Percentiles rank a stretch among this genome's conserved stretches.
These are phyloP conservation scores for Microtus richardsoni DNA, from an alignment of 2,113 vertebrate genomes.

Conservation along the genomic window DNA sequence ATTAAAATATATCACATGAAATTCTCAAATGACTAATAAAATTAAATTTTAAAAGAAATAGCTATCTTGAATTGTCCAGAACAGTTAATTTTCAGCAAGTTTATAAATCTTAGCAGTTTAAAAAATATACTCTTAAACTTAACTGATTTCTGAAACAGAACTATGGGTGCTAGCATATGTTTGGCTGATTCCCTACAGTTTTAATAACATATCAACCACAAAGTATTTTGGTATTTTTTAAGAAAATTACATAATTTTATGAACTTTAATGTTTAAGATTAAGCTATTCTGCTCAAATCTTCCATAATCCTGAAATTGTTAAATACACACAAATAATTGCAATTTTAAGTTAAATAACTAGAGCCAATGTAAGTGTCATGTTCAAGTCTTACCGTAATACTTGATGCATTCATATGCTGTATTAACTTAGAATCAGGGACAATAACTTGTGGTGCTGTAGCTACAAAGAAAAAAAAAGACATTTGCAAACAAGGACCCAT, in stretches of 20 bases:
- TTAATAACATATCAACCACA: no score
- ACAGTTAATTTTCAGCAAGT: not conserved
- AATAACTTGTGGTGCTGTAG: conserved; percentile 96
- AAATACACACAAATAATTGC: conserved; percentile 25
- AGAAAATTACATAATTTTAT: conserved; percentile 11
- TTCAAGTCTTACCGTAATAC: conserved; percentile 91
- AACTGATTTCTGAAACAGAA: not conserved
- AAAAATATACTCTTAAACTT: not conserved
- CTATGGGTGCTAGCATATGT: no score
- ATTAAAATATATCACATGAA: not conserved
- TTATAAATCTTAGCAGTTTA: conserved; percentile 13
- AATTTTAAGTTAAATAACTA: conserved; percentile 15
- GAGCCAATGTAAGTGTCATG: not conserved
- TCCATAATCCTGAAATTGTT: conserved; percentile 39
- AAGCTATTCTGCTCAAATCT: conserved; percentile 25
- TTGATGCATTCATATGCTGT: conserved; percentile 96
- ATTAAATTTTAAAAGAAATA: not conserved
- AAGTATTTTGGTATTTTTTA: no score
- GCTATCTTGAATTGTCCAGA: not conserved
- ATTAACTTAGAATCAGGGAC: conserved; percentile 96
- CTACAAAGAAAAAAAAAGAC: conserved; percentile 81
- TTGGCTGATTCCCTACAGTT: no score
- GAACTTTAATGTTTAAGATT: not conserved
- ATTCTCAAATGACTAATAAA: not conserved
- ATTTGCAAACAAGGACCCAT: conserved; percentile 31